These are phyloP conservation scores for Aldrovandia affinis DNA, from an alignment of 2,797 vertebrate genomes.

Conservation along the genomic window DNA sequence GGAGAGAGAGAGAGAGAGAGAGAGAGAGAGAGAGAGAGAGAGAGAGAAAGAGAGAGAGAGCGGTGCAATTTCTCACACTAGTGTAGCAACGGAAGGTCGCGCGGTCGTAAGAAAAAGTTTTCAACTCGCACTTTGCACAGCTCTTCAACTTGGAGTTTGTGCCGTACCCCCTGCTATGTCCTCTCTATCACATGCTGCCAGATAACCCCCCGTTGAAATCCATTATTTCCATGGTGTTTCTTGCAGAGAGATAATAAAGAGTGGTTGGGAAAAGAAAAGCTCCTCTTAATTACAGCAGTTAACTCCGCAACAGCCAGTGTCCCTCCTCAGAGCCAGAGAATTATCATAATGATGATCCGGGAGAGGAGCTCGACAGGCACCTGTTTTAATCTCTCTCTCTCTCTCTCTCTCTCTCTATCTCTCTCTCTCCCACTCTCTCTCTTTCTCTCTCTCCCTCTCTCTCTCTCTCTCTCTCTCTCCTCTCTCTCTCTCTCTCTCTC, in stretches of 20 bases:
- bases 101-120: background rate
- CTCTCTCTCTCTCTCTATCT: background rate
- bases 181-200: background rate
- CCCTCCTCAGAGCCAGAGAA: background rate
- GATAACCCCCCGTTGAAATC: background rate
- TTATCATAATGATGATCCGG: constrained; percentile 3
- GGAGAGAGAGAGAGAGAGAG: constrained; percentile 12
- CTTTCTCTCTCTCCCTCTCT: no score
- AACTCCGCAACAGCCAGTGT: background rate
- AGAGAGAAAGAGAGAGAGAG: background rate
- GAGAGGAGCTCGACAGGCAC: background rate
- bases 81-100: background rate
- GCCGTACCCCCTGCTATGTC: background rate
- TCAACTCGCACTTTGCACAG: background rate
- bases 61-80: background rate
- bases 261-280: background rate
- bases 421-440: background rate
- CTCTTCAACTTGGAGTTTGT: no score
- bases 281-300: background rate
- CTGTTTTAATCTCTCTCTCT: constrained; percentile 7
- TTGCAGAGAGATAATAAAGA: constrained; percentile 1
- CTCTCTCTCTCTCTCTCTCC: no score
- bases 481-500: no score
- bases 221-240: background rate
- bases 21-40: background rate